Conservation (phyloP, 2,113 vertebrate species). For the Bubo blakistoni region DNA sequence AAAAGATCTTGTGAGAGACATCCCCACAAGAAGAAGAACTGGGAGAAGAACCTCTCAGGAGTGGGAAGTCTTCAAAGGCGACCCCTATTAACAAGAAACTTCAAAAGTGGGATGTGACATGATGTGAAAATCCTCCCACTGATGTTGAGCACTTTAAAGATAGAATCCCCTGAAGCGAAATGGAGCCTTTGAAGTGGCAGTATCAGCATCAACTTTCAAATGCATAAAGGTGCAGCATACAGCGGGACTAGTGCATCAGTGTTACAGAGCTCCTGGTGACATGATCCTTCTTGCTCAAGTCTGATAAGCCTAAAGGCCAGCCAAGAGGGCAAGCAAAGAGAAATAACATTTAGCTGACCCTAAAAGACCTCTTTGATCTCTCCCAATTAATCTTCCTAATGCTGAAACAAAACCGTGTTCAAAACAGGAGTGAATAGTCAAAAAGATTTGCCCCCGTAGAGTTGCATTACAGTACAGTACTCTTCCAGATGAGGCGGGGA, state of each 20-base stretch:
- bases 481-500: not conserved
- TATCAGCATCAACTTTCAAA: constrained; percentile 29
- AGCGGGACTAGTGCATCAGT: not conserved
- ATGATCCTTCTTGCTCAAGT: not conserved
- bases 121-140: constrained; percentile 56
- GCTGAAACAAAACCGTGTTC: not conserved
- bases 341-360: not conserved
- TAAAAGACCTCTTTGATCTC: not conserved
- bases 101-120: constrained; percentile 64
- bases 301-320: not conserved
- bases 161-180: constrained; percentile 63
- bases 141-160: constrained; percentile 55
- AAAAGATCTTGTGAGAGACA: constrained; percentile 51
- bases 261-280: not conserved
- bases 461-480: not conserved
- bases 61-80: constrained; percentile 55
- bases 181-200: constrained; percentile 64
- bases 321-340: not conserved
- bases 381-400: not conserved
- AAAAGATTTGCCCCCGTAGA: not conserved
- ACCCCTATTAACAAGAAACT: constrained; percentile 63
- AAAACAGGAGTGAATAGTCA: not conserved
- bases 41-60: constrained; percentile 51
- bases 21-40: not conserved
- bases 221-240: not conserved